Conservation (phyloP, 2,113 vertebrate genomes). For the Vimba vimba region DNA sequence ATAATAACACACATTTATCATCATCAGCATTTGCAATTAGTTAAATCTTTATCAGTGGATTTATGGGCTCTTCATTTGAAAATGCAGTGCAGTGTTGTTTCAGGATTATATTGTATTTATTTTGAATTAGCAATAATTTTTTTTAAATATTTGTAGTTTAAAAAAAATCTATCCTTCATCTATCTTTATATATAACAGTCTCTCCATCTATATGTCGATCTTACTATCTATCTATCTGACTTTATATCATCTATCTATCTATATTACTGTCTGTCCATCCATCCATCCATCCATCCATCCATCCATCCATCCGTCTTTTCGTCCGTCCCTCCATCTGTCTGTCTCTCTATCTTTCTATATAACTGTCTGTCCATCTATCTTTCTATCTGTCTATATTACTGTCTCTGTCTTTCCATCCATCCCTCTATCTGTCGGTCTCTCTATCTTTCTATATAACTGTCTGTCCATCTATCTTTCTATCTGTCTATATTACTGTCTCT, state of each 20-base stretch:
- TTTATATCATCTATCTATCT: not conserved
- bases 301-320: not conserved
- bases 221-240: not conserved
- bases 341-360: not conserved
- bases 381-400: not conserved
- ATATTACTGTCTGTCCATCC: too few relatives aligned
- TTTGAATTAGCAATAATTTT: not conserved
- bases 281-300: rapidly evolving
- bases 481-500: not conserved
- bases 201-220: not conserved
- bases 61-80: slow-evolving; percentile 50
- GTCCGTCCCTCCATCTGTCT: too few relatives aligned
- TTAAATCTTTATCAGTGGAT: slow-evolving; percentile 56
- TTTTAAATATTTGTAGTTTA: not conserved
- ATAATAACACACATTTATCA: slow-evolving; percentile 56
- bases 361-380: not conserved
- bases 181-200: not conserved
- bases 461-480: rapidly evolving
- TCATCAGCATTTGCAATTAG: slow-evolving; percentile 46
- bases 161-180: not conserved
- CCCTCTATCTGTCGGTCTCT: too few relatives aligned
- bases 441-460: not conserved
- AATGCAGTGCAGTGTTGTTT: slow-evolving; percentile 45
- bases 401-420: too few relatives aligned
- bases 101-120: not conserved